phyloP scores from a whole-genome alignment of 2,797 vertebrate species.

The Pseudochaenichthys georgianus region DNA sequence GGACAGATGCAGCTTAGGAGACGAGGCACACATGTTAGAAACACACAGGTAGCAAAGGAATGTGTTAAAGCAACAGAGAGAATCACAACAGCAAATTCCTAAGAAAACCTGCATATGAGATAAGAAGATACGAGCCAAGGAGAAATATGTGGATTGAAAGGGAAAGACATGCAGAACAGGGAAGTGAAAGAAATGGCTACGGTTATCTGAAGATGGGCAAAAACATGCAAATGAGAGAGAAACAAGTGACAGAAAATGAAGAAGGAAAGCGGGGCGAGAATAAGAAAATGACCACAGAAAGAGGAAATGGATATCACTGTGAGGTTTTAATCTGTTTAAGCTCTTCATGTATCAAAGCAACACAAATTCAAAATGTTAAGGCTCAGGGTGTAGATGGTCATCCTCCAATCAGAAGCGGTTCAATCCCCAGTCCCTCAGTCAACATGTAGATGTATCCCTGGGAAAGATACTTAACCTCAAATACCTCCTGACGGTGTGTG shows the following conservation, averaged over 20 bases:
- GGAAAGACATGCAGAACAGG: conserved; percentile 2
- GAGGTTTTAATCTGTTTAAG: no score
- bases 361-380: no score
- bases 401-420: no score
- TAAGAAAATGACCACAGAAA: not conserved
- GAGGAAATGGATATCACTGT: not conserved
- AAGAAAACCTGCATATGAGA: conserved; percentile 23
- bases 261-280: conserved; percentile 13
- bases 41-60: conserved; percentile 43
- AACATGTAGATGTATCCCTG: no score
- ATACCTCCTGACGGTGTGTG: no score
- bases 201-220: conserved; percentile 23
- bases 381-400: no score
- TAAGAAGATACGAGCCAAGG: conserved; percentile 2
- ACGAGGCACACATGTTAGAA: conserved; percentile 15
- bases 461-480: no score
- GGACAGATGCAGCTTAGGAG: conserved; percentile 53
- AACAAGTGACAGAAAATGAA: conserved; percentile 4
- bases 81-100: conserved; percentile 17
- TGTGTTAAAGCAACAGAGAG: conserved; percentile 26
- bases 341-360: not conserved
- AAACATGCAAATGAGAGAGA: conserved; percentile 11
- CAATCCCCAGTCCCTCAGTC: no score
- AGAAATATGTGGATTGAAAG: not conserved
- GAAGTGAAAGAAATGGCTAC: conserved; percentile 15